A percentile compares a stretch with the other conserved stretches of the same genome.
Evolutionary conservation across 2,113 vertebrate genomes (phyloP).

Genomic region (Astatotilapia flaviijosephi): DNA sequence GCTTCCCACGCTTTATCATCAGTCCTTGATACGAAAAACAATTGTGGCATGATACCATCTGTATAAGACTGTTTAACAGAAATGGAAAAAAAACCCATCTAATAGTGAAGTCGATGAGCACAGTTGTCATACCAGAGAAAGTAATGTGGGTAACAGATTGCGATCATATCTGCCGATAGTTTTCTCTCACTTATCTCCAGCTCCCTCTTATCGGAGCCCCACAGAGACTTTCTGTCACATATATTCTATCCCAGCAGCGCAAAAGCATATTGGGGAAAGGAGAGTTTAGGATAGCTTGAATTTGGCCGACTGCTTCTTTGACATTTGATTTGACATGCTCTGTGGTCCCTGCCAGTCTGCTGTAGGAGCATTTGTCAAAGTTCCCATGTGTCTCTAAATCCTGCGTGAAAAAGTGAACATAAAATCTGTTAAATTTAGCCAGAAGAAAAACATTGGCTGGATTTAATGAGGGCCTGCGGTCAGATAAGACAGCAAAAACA

Average conservation of each 20-base stretch:
- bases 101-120: slow-evolving; percentile 19
- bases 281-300: slow-evolving; percentile 1
- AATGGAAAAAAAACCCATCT: not conserved
- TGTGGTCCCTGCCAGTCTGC: slow-evolving; percentile 14
- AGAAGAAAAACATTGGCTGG: not conserved
- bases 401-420: slow-evolving; percentile 20
- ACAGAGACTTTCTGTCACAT: slow-evolving; percentile 20
- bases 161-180: slow-evolving; percentile 35
- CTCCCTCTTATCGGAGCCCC: slow-evolving; percentile 28
- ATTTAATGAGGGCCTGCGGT: not conserved
- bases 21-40: slow-evolving; percentile 23
- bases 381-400: slow-evolving; percentile 25
- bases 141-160: slow-evolving; percentile 33
- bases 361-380: slow-evolving; percentile 17
- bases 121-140: slow-evolving; percentile 39
- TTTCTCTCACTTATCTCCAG: slow-evolving; percentile 41
- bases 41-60: slow-evolving; percentile 36
- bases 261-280: not conserved
- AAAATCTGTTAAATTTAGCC: slow-evolving; percentile 10
- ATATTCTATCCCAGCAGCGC: not conserved
- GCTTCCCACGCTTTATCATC: slow-evolving; percentile 29
- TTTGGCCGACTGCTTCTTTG: slow-evolving; percentile 34
- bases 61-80: slow-evolving; percentile 28
- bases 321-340: slow-evolving; percentile 47
- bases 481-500: slow-evolving; percentile 1